A percentile compares a stretch with the other conserved stretches of the same genome.
phyloP scores from a whole-genome alignment of 2,888 invertebrate species.

The Oeneis ivallda region DNA sequence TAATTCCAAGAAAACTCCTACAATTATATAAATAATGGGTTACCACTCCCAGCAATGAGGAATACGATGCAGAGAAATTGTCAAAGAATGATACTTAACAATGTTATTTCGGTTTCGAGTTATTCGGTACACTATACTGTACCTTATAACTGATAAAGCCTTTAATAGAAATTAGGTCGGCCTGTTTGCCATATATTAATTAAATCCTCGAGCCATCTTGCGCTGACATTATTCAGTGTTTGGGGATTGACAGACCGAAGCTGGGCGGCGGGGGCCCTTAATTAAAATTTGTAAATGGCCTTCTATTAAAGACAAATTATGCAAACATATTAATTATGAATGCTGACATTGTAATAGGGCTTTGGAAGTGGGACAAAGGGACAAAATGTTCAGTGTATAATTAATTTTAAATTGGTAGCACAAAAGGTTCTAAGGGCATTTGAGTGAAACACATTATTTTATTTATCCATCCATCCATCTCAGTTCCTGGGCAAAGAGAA shows the following conservation, averaged over 20 bases:
- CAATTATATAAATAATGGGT: too few species aligned
- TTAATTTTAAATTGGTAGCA: slow-evolving; percentile 17
- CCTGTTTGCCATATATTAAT: slow-evolving; percentile 60
- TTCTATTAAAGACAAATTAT: slow-evolving; percentile 39
- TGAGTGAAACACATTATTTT: not conserved
- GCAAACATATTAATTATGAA: slow-evolving; percentile 39
- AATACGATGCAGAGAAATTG: too few species aligned
- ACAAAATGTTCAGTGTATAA: slow-evolving; percentile 14
- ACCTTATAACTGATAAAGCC: slow-evolving; percentile 4
- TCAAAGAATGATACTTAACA: too few species aligned
- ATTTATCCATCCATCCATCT: too few species aligned
- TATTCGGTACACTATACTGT: too few species aligned
- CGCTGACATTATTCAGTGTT: slow-evolving; percentile 56
- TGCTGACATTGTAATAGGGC: slow-evolving; percentile 23
- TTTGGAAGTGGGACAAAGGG: slow-evolving; percentile 26
- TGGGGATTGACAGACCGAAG: slow-evolving; percentile 56
- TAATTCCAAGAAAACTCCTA: too few species aligned
- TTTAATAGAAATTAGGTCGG: slow-evolving; percentile 37
- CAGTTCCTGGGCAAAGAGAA: too few species aligned
- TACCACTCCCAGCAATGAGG: too few species aligned
- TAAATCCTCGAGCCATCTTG: slow-evolving; percentile 59
- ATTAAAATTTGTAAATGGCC: slow-evolving; percentile 56
- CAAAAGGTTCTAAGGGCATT: not conserved
- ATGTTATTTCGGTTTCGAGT: too few species aligned
- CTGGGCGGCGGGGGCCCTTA: slow-evolving; percentile 45